Evolutionary conservation across 2,113 vertebrate species (phyloP), one percentile per base, ranked within the genome.

Genomic region (Syngnathus floridae): DNA sequence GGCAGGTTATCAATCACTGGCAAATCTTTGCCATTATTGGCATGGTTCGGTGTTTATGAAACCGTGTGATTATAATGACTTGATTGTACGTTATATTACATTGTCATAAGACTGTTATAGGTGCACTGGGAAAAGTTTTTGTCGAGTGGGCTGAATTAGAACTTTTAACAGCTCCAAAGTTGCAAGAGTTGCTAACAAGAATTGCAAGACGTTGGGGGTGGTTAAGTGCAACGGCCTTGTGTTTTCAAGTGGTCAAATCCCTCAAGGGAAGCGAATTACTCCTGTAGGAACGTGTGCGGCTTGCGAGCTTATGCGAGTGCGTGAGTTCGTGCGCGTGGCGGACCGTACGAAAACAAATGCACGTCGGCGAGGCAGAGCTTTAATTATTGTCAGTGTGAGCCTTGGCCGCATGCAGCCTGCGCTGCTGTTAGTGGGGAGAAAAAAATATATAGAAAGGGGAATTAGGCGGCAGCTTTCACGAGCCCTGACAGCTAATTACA

Each of bases 341-440:
- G 54, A 56, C 26, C 54, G 4, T 10, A 56, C 26, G 14, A 72
- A 87, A 82, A 85, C 78, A 82, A 79, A 80, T 63, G 73, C 74
- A 74, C 77, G 73, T 74, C 76, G 80, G 73, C 35, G 71, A 84
- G 75, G 77, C 78, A 84, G 75, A 84, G 78, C 83, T 88, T 88
- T 88, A 89, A 88, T 89, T 88, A 87, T 85, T 79, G 84, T 84
- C 79, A 79, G 75, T 87, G 85, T 88, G 82, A 88, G 84, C 61
- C 77, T 81, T 74, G 54, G 55, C 56, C 72, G 68, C 72, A 54
- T 76, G 68, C 73, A 75, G 72, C 81, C 64, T 79, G 64, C 5
- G 22, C 54, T 56, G 26, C 16, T 56, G 26, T 13, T 17, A 9
- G 26, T 26, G 54, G 14, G 11, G 72, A 63, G 78, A 66, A 74